Percentiles rank a stretch among this genome's conserved stretches.
Evolutionary conservation across 2,113 vertebrate species (phyloP).

Genomic region (Tympanuchus pallidicinctus): DNA sequence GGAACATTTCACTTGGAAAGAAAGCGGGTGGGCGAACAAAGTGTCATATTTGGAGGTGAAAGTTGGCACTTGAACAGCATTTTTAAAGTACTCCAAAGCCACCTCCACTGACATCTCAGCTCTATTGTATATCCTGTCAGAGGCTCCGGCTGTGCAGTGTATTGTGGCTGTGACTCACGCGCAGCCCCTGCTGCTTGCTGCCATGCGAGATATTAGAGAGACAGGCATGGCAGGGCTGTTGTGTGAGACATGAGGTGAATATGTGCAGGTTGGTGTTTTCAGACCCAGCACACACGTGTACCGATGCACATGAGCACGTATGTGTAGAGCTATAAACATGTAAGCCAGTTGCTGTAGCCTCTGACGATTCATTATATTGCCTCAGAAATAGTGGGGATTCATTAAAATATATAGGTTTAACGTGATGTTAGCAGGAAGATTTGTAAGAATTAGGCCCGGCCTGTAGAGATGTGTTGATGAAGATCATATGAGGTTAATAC

Average conservation of each 20-base stretch:
- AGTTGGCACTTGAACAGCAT: slow-evolving; percentile 36
- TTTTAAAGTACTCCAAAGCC: slow-evolving; percentile 44
- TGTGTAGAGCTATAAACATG: neutral
- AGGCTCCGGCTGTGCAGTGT: slow-evolving; percentile 4
- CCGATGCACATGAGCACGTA: no score
- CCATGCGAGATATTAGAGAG: neutral
- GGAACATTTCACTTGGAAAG: neutral
- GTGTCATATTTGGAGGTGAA: slow-evolving; percentile 24
- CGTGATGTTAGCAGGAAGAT: neutral
- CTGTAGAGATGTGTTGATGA: neutral
- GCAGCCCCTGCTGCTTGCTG: slow-evolving; percentile 24
- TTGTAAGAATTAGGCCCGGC: neutral
- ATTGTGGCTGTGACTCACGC: slow-evolving; percentile 55
- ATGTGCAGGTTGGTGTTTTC: neutral
- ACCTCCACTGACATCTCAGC: slow-evolving; percentile 56
- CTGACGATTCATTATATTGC: neutral
- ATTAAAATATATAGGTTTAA: neutral
- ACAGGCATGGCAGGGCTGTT: neutral
- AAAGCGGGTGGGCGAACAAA: slow-evolving; percentile 20
- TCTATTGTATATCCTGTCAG: slow-evolving; percentile 41
- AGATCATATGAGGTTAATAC: neutral
- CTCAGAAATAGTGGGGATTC: neutral
- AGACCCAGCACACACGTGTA: neutral
- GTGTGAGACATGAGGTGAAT: slow-evolving; percentile 9
- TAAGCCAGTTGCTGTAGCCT: neutral